Conservation (phyloP, 2,797 vertebrate genomes). For the Steatocranus sp. region DNA sequence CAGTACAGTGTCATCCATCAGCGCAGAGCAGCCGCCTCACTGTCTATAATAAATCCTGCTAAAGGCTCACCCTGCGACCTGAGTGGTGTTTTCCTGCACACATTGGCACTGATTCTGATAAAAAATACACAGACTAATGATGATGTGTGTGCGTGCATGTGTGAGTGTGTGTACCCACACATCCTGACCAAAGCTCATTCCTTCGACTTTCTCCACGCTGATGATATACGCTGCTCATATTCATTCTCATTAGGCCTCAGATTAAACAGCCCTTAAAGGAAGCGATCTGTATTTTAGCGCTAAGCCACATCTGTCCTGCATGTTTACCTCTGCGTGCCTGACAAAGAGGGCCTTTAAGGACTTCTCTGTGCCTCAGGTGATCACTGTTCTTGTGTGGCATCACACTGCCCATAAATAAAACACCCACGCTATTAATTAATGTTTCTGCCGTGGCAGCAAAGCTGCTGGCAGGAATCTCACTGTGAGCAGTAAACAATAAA, state of each 20-base stretch:
- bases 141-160: constrained; percentile 18
- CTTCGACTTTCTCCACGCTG: constrained; percentile 36
- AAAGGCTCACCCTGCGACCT: constrained; percentile 42
- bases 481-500: constrained; percentile 56
- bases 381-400: constrained; percentile 78
- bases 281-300: constrained; percentile 77
- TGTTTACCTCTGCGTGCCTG: constrained; percentile 64
- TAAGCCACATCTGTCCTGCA: constrained; percentile 69
- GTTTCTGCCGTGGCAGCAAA: constrained; percentile 28
- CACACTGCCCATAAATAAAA: constrained; percentile 74
- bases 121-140: constrained; percentile 64
- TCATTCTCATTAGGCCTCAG: constrained; percentile 74
- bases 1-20: constrained; percentile 47
- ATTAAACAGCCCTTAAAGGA: constrained; percentile 68
- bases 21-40: constrained; percentile 15
- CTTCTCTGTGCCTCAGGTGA: constrained; percentile 75
- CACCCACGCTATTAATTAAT: constrained; percentile 69
- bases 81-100: constrained; percentile 59
- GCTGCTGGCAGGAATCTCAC: constrained; percentile 31
- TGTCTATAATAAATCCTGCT: constrained; percentile 67
- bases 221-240: constrained; percentile 58
- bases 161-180: not conserved
- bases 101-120: constrained; percentile 61
- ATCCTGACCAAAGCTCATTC: constrained; percentile 32
- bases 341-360: constrained; percentile 73